These are phyloP conservation scores for Drosophila neutralis DNA, from an alignment of 2,888 invertebrate genomes.

Conservation along the genomic window DNA sequence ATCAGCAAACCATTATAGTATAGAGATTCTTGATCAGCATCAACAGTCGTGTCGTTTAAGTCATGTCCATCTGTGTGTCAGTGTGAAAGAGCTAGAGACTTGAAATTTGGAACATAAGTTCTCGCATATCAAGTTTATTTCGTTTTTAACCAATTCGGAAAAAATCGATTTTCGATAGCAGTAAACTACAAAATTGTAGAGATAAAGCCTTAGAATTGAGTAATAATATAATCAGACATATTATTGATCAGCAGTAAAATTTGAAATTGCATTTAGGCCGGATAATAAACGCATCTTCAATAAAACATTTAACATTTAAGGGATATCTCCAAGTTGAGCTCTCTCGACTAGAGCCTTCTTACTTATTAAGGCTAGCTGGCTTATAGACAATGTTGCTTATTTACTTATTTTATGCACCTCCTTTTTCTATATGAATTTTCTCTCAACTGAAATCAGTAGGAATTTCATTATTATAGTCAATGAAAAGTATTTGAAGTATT, in stretches of 20 bases:
- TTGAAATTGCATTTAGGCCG: not conserved
- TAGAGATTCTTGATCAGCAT: not conserved
- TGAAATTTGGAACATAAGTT: not conserved
- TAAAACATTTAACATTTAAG: not conserved
- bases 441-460: not conserved
- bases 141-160: not conserved
- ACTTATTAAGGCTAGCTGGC: not conserved
- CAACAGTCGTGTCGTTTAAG: not conserved
- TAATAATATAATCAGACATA: not conserved
- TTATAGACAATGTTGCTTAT: not conserved
- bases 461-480: not conserved
- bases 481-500: not conserved
- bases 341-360: not conserved
- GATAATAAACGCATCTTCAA: not conserved
- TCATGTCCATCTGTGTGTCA: not conserved
- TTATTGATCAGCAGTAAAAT: not conserved
- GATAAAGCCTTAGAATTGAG: not conserved
- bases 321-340: not conserved
- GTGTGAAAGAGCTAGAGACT: not conserved
- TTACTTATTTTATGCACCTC: not conserved
- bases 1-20: not conserved
- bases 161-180: not conserved
- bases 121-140: not conserved
- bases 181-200: not conserved
- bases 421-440: not conserved